Conservation (phyloP, 1,140 invertebrate species). For the Philotrypesis tridentata region DNA sequence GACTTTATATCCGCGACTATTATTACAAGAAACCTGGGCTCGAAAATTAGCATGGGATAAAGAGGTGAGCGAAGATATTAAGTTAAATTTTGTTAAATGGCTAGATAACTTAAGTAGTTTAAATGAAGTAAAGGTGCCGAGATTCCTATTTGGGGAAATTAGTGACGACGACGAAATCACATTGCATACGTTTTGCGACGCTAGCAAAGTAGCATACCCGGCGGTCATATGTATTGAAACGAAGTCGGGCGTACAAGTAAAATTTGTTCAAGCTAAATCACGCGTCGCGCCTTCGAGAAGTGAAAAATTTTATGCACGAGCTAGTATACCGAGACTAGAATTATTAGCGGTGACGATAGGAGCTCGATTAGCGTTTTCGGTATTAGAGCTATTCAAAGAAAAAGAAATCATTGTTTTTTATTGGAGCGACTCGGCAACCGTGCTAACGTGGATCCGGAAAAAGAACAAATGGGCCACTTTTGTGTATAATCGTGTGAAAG, state of each 20-base stretch:
- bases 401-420: slow-evolving; percentile 11
- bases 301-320: neutral
- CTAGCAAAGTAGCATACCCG: slow-evolving; percentile 58
- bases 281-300: slow-evolving; percentile 58
- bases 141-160: neutral
- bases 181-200: slow-evolving; percentile 49
- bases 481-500: slow-evolving; percentile 57
- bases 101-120: no score
- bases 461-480: slow-evolving; percentile 52
- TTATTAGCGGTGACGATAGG: slow-evolving; percentile 61
- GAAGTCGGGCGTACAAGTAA: neutral
- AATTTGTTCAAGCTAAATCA: slow-evolving; percentile 56
- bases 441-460: slow-evolving; percentile 53
- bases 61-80: no score
- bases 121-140: neutral
- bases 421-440: slow-evolving; percentile 54
- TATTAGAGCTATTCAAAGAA: slow-evolving; percentile 16
- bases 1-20: no score
- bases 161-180: neutral
- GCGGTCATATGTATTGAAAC: slow-evolving; percentile 45
- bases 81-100: no score
- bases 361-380: slow-evolving; percentile 52
- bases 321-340: slow-evolving; percentile 62
- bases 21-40: no score
- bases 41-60: no score